These are phyloP conservation scores for Mesoclemmys tuberculata DNA, from an alignment of 2,113 vertebrate genomes.

Conservation along the genomic window DNA sequence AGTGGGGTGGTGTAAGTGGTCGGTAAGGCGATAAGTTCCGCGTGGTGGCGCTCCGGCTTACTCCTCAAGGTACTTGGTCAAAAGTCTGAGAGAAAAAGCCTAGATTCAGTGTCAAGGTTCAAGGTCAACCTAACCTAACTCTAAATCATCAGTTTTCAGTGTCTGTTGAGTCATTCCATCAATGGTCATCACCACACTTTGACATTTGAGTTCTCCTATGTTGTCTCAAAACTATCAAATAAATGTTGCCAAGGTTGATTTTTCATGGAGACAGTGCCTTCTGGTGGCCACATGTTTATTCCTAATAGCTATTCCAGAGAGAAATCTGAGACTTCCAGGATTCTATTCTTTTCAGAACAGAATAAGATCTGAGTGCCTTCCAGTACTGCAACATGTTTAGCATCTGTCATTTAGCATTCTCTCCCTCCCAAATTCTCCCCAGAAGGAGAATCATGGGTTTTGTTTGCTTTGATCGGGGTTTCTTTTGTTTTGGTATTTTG, in stretches of 20 bases:
- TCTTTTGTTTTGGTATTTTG: background rate
- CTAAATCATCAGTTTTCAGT: background rate
- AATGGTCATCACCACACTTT: background rate
- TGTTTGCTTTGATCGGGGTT: background rate
- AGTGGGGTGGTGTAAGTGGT: no score
- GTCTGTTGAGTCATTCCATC: background rate
- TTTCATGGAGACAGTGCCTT: background rate
- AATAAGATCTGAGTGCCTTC: background rate
- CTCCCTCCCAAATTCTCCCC: background rate
- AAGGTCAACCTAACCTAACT: background rate
- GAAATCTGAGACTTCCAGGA: background rate
- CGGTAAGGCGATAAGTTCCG: no score
- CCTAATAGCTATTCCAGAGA: background rate
- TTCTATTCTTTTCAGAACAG: background rate
- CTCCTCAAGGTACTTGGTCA: no score
- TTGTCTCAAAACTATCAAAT: background rate
- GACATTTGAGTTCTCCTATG: background rate
- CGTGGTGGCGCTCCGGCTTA: no score
- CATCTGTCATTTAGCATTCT: background rate
- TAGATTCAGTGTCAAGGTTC: background rate
- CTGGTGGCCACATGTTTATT: background rate
- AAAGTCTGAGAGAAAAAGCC: background rate
- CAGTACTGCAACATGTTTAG: background rate
- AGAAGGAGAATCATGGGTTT: background rate
- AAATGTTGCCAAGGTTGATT: background rate